Percentiles rank a stretch among this genome's conserved stretches.
These are phyloP conservation scores for Trisateles emortualis DNA, from an alignment of 2,888 invertebrate species.

Conservation along the genomic window DNA sequence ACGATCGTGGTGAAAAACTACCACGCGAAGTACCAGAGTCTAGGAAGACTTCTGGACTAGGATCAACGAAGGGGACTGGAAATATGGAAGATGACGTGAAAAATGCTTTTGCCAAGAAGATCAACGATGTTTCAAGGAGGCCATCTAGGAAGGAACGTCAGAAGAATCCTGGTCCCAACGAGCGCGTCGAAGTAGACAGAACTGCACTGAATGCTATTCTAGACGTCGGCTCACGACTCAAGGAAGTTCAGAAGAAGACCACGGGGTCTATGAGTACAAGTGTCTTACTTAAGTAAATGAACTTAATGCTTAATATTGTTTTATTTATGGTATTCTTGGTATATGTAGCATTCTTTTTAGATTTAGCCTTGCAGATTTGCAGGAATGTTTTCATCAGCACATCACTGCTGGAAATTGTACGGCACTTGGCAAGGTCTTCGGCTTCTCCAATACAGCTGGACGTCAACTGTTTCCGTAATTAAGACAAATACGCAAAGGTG, in stretches of 20 bases:
- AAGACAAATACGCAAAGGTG: too few relatives aligned
- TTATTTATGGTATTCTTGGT: too few relatives aligned
- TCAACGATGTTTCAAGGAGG: constrained; percentile 52
- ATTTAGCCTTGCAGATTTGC: too few relatives aligned
- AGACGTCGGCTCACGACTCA: constrained; percentile 72
- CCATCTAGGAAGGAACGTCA: constrained; percentile 50
- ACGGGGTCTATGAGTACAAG: constrained; percentile 74
- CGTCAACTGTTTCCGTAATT: too few relatives aligned
- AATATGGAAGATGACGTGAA: background rate
- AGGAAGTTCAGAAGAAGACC: constrained; percentile 74
- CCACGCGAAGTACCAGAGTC: background rate
- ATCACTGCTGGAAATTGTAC: too few relatives aligned
- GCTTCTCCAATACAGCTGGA: too few relatives aligned
- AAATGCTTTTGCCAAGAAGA: constrained; percentile 24
- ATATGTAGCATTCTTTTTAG: too few relatives aligned
- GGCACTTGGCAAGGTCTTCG: too few relatives aligned
- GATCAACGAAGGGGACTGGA: too few relatives aligned
- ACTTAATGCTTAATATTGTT: background rate
- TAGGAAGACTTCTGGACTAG: background rate
- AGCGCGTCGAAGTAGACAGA: constrained; percentile 69
- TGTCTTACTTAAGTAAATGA: background rate
- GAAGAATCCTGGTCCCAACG: constrained; percentile 35
- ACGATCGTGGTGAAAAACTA: background rate
- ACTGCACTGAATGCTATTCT: constrained; percentile 78
- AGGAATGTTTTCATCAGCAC: too few relatives aligned